Conservation (phyloP, 1,140 invertebrate species). For the Octopus bimaculoides region DNA sequence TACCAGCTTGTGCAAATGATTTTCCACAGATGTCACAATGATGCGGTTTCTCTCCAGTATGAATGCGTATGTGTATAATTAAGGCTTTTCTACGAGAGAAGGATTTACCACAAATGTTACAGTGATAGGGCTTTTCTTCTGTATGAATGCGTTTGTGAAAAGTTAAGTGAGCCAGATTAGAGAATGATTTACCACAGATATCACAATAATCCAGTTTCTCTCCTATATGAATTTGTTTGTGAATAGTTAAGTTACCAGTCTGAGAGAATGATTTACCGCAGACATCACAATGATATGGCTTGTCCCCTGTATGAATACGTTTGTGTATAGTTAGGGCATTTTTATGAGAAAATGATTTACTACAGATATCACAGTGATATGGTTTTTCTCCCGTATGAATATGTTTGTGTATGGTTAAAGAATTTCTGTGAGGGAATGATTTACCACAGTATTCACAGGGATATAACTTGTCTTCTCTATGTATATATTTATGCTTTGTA, state of each 20-base stretch:
- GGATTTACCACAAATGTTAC: too few relatives aligned
- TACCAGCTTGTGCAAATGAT: too few relatives aligned
- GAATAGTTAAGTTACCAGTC: not conserved
- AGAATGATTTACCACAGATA: not conserved
- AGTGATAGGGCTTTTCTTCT: too few relatives aligned
- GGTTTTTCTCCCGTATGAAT: not conserved
- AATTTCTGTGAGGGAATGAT: not conserved
- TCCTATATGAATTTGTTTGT: not conserved
- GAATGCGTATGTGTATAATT: too few relatives aligned
- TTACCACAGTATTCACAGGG: not conserved
- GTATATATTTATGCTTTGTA: conserved; percentile 4
- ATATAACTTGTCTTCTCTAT: conserved; percentile 3
- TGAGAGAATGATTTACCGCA: not conserved
- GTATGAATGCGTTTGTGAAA: too few relatives aligned
- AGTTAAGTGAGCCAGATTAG: not conserved
- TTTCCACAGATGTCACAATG: too few relatives aligned
- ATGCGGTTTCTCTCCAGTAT: too few relatives aligned
- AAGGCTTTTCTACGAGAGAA: too few relatives aligned
- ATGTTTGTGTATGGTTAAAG: not conserved
- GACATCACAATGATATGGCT: not conserved
- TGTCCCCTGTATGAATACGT: not conserved
- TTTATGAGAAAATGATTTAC: not conserved
- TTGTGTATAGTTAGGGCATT: not conserved
- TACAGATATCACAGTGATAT: not conserved
- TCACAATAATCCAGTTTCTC: not conserved